Evolutionary conservation across 2,797 vertebrate genomes (phyloP).

Genomic region (Graptemys geographica): DNA sequence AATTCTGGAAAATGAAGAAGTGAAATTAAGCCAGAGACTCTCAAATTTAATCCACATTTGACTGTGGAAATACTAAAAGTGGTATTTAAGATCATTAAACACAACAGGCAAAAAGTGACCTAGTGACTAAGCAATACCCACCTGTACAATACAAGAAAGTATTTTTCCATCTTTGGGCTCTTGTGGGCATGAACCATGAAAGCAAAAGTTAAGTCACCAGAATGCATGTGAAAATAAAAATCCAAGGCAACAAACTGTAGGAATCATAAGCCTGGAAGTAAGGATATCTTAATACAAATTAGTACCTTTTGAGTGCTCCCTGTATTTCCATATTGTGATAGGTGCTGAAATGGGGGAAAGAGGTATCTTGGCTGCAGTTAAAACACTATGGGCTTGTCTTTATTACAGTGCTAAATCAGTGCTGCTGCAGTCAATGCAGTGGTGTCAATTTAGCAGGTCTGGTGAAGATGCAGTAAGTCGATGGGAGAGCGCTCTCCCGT

Average conservation of each 20-base stretch:
- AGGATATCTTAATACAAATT: background rate
- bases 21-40: background rate
- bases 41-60: background rate
- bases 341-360: background rate
- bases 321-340: background rate
- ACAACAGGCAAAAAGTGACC: background rate
- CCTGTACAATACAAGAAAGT: background rate
- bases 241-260: background rate
- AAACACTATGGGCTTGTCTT: background rate
- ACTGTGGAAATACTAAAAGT: background rate
- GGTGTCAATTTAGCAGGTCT: too few relatives aligned
- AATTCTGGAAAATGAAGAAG: conserved; percentile 72
- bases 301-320: background rate
- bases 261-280: background rate
- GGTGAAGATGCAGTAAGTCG: too few relatives aligned
- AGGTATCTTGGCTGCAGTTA: background rate
- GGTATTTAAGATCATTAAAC: background rate
- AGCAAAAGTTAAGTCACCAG: background rate
- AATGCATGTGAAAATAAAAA: background rate
- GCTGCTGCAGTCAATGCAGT: too few relatives aligned
- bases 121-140: background rate
- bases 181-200: background rate
- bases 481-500: too few relatives aligned
- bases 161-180: background rate
- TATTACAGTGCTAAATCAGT: too few relatives aligned